Conservation (phyloP, 2,888 invertebrate genomes). For the Barypeithes pellucidus region DNA sequence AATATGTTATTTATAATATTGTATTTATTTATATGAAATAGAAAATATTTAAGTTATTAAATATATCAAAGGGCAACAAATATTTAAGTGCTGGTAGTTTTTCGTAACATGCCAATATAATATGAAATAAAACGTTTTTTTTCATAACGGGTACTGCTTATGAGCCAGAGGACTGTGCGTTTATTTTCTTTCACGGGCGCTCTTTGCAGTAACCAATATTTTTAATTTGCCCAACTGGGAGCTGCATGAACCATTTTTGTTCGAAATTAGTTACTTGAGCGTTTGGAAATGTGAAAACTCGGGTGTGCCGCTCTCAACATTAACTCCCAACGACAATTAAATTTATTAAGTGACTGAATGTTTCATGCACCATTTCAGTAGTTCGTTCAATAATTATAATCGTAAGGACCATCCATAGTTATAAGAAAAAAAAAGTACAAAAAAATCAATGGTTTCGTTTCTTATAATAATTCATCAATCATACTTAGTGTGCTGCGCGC, state of each 20-base stretch:
- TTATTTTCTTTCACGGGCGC: conserved; percentile 19
- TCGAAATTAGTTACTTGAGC: background rate
- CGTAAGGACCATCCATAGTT: conserved; percentile 34
- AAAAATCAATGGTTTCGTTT: conserved; percentile 44
- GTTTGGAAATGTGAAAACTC: too few species aligned
- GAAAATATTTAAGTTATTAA: conserved; percentile 16
- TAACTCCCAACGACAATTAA: background rate
- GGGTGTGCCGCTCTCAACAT: background rate
- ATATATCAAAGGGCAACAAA: conserved; percentile 22
- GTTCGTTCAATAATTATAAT: conserved; percentile 23
- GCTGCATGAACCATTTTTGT: background rate
- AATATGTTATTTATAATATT: conserved; percentile 26
- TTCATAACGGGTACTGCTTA: conserved; percentile 6
- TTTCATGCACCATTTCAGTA: background rate
- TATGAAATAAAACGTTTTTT: conserved; percentile 9
- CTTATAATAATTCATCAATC: conserved; percentile 10
- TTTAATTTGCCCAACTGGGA: background rate
- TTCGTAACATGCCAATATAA: conserved; percentile 6
- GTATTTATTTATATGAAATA: conserved; percentile 31
- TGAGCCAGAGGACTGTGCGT: conserved; percentile 30
- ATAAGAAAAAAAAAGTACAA: conserved; percentile 29
- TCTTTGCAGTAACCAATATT: conserved; percentile 14
- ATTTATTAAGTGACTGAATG: background rate
- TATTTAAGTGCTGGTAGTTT: conserved; percentile 8
- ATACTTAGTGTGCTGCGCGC: background rate